A percentile compares a stretch with the other conserved stretches of the same genome.
These are phyloP conservation scores for Noctua comes DNA, from an alignment of 2,888 invertebrate species.

Conservation along the genomic window DNA sequence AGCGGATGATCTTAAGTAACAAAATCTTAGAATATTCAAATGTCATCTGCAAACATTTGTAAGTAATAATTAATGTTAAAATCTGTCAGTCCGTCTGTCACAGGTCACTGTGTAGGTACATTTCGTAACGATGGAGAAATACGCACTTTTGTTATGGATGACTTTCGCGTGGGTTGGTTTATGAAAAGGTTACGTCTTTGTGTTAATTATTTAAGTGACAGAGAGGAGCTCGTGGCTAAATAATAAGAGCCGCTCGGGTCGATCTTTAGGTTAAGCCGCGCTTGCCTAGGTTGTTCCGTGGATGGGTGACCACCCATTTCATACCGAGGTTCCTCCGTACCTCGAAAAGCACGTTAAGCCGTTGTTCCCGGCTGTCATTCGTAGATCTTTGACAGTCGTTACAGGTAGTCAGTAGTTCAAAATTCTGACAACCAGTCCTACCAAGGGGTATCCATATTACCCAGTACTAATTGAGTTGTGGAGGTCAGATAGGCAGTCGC, in stretches of 20 bases:
- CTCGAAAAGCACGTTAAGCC: no score
- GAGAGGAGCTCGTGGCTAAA: background rate
- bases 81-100: slow-evolving; percentile 11
- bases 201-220: slow-evolving; percentile 2
- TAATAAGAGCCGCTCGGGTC: no score
- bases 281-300: background rate
- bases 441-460: no score
- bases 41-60: slow-evolving; percentile 21
- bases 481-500: no score
- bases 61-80: slow-evolving; percentile 33
- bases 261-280: background rate
- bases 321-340: no score
- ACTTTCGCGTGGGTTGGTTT: background rate
- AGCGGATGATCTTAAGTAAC: slow-evolving; percentile 15
- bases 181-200: background rate
- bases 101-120: background rate
- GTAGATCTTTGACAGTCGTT: no score
- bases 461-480: no score
- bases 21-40: slow-evolving; percentile 12
- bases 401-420: no score
- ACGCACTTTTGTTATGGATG: slow-evolving; percentile 19
- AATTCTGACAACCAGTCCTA: no score
- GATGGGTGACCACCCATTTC: background rate
- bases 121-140: slow-evolving; percentile 20
- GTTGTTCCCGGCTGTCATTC: no score